Base-by-base conservation (phyloP, 53 echinoderm and acorn worm species). In the Henricia sp. region DNA sequence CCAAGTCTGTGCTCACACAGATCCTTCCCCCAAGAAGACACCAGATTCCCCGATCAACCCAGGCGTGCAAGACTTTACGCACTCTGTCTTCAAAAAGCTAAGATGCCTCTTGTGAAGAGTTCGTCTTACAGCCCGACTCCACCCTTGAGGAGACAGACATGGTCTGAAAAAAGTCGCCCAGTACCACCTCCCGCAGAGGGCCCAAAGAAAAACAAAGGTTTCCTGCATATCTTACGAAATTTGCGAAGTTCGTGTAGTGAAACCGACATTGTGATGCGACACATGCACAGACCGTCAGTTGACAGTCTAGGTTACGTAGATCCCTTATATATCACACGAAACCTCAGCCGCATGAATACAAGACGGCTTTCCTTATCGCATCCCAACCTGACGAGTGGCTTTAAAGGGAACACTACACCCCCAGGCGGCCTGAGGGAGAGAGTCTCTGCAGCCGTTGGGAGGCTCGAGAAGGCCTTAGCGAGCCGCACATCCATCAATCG, bases 281-380 rank as follows among this genome's bases (percentile, higher is more conserved):
- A 80, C 48, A 27, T 63, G 64, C 80, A 80, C 48, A 27, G 80
- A 30, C 62, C 62, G 21, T 80, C 80, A 12, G 80, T 80, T 6
- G 80, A 80, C 64, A 80, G 80, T 32, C 32, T 63, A 12, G 80
- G 80, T 4, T 80, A 80, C 60, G 80, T 80, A 35, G 80, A 80
- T 44, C 80, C 80, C 10, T 80, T 80, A 12, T 80, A 80, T 50
- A 80, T 80, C 35, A 80, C 80, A 2, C 43, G 64, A 62, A 59
- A 80, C 33, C 64, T 80, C 24, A 80, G 38, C 43, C 80, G 80
- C 10, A 29, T 64, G 62, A 62, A 80, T 48, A 48, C 64, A 48
- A 80, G 64, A 46, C 20, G 80, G 35, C 44, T 80, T 29, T 80
- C 80, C 33, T 25, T 80, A 23, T 80, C 80, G 1, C 80, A 80